phyloP scores from a whole-genome alignment of 2,113 vertebrate genomes.

The Gallinago paraguaiae region DNA sequence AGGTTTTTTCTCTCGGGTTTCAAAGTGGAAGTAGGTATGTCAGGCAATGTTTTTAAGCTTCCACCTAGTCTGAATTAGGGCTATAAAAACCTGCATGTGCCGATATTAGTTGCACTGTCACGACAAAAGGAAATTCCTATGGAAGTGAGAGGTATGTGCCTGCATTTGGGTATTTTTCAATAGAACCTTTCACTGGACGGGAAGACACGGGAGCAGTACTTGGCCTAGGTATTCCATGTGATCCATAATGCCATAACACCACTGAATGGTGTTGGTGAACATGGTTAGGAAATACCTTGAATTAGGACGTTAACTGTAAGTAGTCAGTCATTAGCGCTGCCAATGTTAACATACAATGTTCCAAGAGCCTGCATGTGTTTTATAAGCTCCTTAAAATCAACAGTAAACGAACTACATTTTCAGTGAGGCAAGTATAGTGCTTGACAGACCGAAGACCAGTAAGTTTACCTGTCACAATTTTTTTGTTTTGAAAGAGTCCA shows the following conservation, averaged over 20 bases:
- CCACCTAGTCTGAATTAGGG: background rate
- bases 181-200: background rate
- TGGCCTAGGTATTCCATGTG: background rate
- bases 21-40: background rate
- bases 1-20: background rate
- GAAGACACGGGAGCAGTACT: background rate
- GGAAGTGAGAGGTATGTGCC: background rate
- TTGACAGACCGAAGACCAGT: background rate
- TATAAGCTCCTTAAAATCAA: background rate
- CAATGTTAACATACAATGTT: background rate
- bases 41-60: background rate
- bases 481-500: background rate
- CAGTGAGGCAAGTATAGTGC: background rate
- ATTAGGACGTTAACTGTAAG: background rate
- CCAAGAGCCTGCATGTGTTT: background rate
- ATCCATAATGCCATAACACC: background rate
- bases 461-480: background rate
- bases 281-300: background rate
- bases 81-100: background rate
- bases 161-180: background rate
- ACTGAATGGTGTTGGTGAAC: background rate
- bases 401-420: background rate
- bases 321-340: background rate
- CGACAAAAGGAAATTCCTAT: background rate
- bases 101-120: background rate